Base-by-base conservation (phyloP, 2,888 invertebrate genomes). In the Pyrrhia umbra region DNA sequence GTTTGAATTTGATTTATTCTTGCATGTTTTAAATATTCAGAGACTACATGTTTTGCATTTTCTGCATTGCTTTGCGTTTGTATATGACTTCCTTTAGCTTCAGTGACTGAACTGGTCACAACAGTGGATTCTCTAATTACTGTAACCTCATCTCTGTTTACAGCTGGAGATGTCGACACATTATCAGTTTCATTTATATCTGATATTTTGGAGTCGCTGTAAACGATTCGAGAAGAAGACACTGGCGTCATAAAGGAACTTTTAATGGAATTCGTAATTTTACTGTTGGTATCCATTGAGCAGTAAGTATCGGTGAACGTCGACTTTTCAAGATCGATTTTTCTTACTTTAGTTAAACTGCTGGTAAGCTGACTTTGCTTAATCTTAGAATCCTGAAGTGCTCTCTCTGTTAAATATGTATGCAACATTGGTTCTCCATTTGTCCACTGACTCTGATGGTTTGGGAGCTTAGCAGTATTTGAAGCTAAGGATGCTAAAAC, bases 331-430 rank as follows among this genome's bases (percentile, higher is more conserved):
- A 88, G 50, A 55, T 94, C 93, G 18, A 89, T 75, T 84, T 93
- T 94, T 69, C 88, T 90, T 65, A 88, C 71, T 88, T 92, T 94
- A 67, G 86, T 89, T 69, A 90, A 83, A 69, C 81, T 92, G 62
- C 89, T 86, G 43, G 92, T 90, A 57, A 95, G 88, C 85, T 96
- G 96, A 73, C 96, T 96, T 85, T 97, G 97, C 87, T 97, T 97
- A 64, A 97, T 96, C 88, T 96, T 96, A 39, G 96, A 95, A 84
- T 97, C 96, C 84, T 96, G 95, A 50, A 97, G 91, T 15, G 97
- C 97, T 82, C 96, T 95, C 84, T 97, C 97, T 1, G 97, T 97
- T 51, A 97, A 94, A 88, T 97, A 97, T 0, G 96, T 96, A 74
- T 97, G 97, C 55, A 97, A 90, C 95, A 97, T 96, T 6, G 96